Percentiles rank a stretch among this genome's conserved stretches.
These are phyloP conservation scores for Mesorhabditis sp. DNA, from an alignment of 2,888 invertebrate genomes.

Conservation along the genomic window DNA sequence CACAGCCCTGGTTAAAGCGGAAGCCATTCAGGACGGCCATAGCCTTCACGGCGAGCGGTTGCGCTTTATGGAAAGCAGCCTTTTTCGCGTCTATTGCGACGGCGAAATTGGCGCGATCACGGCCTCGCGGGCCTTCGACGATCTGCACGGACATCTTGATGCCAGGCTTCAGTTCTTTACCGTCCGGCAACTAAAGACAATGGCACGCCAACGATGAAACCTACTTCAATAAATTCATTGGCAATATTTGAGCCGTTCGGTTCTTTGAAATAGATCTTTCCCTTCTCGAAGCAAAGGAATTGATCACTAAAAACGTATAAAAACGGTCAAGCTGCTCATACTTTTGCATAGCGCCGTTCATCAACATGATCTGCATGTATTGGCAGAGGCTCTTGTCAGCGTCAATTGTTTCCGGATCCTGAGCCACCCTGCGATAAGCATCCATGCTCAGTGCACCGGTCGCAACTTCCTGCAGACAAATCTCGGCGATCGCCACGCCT, in stretches of 20 bases:
- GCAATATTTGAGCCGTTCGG: background rate
- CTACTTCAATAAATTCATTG: too few relatives aligned
- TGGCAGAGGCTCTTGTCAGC: too few relatives aligned
- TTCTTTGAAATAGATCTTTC: background rate
- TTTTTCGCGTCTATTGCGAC: background rate
- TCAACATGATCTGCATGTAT: too few relatives aligned
- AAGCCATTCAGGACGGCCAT: background rate
- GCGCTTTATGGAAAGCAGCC: background rate
- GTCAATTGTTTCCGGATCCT: background rate
- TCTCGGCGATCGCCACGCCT: background rate
- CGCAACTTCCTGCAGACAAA: too few relatives aligned
- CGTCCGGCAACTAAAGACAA: background rate
- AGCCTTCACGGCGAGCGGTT: background rate
- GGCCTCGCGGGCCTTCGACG: background rate
- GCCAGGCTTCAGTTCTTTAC: background rate
- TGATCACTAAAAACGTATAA: background rate
- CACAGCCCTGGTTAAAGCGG: background rate
- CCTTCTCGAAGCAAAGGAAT: background rate
- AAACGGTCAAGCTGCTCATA: too few relatives aligned
- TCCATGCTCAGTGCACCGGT: too few relatives aligned
- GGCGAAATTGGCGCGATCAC: background rate
- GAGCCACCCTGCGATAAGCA: too few relatives aligned
- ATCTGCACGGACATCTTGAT: background rate
- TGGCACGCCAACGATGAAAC: too few relatives aligned
- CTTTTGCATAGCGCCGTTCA: too few relatives aligned